A percentile compares a stretch with the other conserved stretches of the same genome.
phyloP scores from a whole-genome alignment of 2,113 vertebrate species.

The Cyrtonyx montezumae region DNA sequence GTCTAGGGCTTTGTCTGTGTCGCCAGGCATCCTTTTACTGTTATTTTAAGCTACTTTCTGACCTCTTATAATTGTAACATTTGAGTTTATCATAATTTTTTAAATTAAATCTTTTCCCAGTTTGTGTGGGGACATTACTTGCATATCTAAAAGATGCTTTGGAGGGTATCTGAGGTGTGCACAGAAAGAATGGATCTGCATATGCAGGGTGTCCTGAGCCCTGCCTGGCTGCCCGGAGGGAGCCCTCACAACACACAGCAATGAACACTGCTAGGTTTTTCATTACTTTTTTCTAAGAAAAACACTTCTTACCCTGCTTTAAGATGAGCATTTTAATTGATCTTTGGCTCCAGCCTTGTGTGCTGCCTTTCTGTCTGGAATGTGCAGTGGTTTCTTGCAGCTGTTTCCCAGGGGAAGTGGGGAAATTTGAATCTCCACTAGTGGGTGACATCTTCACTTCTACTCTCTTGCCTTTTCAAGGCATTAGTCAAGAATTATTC shows the following conservation, averaged over 20 bases:
- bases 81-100: not conserved
- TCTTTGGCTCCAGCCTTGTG: not conserved
- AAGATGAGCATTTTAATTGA: not conserved
- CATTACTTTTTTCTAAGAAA: not conserved
- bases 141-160: not conserved
- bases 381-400: not conserved
- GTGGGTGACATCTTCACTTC: not conserved
- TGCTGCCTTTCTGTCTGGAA: not conserved
- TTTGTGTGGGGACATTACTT: not conserved
- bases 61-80: not conserved
- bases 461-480: not conserved
- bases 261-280: not conserved
- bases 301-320: not conserved
- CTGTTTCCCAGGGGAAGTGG: not conserved
- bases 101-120: not conserved
- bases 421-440: not conserved
- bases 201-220: not conserved
- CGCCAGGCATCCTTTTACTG: not conserved
- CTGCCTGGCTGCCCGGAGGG: not conserved
- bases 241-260: fast-evolving
- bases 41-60: not conserved
- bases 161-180: not conserved
- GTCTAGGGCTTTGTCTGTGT: not conserved
- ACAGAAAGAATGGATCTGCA: not conserved
- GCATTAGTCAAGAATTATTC: not conserved